Percentiles rank a stretch among this genome's conserved stretches.
Evolutionary conservation across 2,797 vertebrate genomes (phyloP).

Genomic region (Spondyliosoma cantharus): DNA sequence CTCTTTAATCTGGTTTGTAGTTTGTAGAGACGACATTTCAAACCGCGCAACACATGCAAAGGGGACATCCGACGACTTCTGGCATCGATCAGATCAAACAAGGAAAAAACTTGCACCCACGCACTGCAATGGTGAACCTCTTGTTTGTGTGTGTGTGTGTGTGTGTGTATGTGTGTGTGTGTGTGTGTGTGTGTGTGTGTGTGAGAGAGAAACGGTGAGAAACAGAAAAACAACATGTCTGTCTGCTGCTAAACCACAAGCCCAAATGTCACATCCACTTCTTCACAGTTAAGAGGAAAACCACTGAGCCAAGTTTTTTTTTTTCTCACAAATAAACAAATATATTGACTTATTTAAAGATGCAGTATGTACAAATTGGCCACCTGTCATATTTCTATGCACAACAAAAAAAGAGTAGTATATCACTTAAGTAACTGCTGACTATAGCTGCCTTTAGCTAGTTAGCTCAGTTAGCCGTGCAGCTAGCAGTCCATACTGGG

Average conservation of each 20-base stretch:
- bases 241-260: slow-evolving; percentile 72
- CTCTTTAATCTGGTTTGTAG: slow-evolving; percentile 63
- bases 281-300: slow-evolving; percentile 51
- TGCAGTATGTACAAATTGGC: too few species aligned
- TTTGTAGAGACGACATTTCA: slow-evolving; percentile 35
- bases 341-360: background rate
- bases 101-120: slow-evolving; percentile 58
- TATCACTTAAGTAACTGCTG: too few species aligned
- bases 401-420: too few species aligned
- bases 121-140: slow-evolving; percentile 51
- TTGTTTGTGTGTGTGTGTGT: slow-evolving; percentile 10
- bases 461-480: too few species aligned
- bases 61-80: slow-evolving; percentile 47
- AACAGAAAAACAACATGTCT: slow-evolving; percentile 75
- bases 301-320: slow-evolving; percentile 36
- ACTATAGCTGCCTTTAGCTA: too few species aligned
- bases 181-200: slow-evolving; percentile 20
- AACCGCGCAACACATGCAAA: slow-evolving; percentile 52
- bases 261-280: slow-evolving; percentile 71
- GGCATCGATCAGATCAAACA: slow-evolving; percentile 54
- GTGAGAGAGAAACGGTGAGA: slow-evolving; percentile 38
- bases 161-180: slow-evolving; percentile 9
- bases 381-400: too few species aligned
- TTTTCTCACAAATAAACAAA: slow-evolving; percentile 58
- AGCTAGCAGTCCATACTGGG: too few species aligned